Conservation (phyloP, 23 tunicate genomes). For the Ciona savignyi region DNA sequence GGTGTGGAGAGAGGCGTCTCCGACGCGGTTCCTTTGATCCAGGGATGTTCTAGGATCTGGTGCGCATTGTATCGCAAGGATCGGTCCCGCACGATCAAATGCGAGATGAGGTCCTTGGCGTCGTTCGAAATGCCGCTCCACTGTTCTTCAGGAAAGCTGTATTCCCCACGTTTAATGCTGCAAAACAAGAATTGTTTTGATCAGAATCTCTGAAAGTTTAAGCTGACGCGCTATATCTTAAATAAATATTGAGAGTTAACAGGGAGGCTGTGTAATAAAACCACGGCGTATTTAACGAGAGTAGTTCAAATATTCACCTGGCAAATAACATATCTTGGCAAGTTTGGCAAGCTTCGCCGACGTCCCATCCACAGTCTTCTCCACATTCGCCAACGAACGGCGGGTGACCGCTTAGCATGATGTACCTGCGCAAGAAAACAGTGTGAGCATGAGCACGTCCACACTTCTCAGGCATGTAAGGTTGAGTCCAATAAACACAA, state of each 20-base stretch:
- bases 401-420: slow-evolving; percentile 95
- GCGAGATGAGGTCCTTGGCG: slow-evolving; percentile 93
- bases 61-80: slow-evolving; percentile 70
- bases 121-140: slow-evolving; percentile 89
- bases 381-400: slow-evolving; percentile 99
- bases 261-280: too few relatives aligned
- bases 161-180: slow-evolving; percentile 90
- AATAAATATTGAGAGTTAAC: too few relatives aligned
- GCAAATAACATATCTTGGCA: slow-evolving; percentile 96
- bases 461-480: slow-evolving; percentile 19
- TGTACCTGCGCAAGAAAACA: slow-evolving; percentile 54
- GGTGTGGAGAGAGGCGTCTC: slow-evolving; percentile 61
- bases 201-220: too few relatives aligned
- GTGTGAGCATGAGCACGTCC: neutral
- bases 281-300: neutral
- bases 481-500: neutral
- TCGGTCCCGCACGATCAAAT: slow-evolving; percentile 79
- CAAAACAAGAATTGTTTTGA: slow-evolving; percentile 9
- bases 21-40: slow-evolving; percentile 85
- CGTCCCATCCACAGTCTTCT: slow-evolving; percentile 98
- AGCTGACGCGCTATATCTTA: too few relatives aligned
- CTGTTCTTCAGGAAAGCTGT: slow-evolving; percentile 87
- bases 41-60: slow-evolving; percentile 81
- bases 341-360: slow-evolving; percentile 90
- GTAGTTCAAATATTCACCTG: slow-evolving; percentile 31